These are phyloP conservation scores for Brachionichthys hirsutus DNA, from an alignment of 2,113 vertebrate genomes.

Conservation along the genomic window DNA sequence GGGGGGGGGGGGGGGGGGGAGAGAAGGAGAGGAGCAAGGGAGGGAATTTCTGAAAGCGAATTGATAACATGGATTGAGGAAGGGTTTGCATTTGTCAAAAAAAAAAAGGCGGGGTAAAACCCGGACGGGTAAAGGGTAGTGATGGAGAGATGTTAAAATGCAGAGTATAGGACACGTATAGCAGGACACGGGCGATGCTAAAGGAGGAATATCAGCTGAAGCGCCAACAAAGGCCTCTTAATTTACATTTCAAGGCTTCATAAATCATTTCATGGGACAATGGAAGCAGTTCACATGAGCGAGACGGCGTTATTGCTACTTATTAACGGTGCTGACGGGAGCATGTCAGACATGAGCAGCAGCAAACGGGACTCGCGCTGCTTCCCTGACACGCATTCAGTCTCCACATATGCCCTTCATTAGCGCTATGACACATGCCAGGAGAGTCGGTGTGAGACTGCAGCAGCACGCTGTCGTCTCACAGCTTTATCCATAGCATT, in stretches of 20 bases:
- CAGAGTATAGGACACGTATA: conserved; percentile 11
- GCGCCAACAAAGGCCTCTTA: conserved; percentile 37
- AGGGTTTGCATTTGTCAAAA: conserved; percentile 26
- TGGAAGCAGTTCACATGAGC: conserved; percentile 33
- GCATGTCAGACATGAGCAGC: conserved; percentile 54
- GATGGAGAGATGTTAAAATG: conserved; percentile 21
- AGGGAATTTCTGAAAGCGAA: conserved; percentile 16
- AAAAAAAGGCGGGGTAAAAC: conserved; percentile 13
- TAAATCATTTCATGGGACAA: conserved; percentile 54
- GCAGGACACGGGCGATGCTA: conserved; percentile 22
- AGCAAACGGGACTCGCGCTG: conserved; percentile 37
- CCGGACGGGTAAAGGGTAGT: conserved; percentile 24
- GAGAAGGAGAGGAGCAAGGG: conserved; percentile 2
- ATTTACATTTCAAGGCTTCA: conserved; percentile 50
- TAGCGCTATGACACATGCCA: conserved; percentile 48
- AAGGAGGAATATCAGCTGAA: conserved; percentile 31
- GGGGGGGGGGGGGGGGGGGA: conserved; percentile 26
- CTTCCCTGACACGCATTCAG: conserved; percentile 48
- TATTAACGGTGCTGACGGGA: conserved; percentile 61
- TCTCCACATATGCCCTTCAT: conserved; percentile 58
- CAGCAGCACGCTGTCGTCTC: neutral
- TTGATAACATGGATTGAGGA: conserved; percentile 35
- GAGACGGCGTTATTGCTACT: conserved; percentile 47
- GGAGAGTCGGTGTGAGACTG: neutral
- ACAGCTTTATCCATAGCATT: neutral